Conservation (phyloP, 2,797 vertebrate species). For the Ctenopoma multispine region DNA sequence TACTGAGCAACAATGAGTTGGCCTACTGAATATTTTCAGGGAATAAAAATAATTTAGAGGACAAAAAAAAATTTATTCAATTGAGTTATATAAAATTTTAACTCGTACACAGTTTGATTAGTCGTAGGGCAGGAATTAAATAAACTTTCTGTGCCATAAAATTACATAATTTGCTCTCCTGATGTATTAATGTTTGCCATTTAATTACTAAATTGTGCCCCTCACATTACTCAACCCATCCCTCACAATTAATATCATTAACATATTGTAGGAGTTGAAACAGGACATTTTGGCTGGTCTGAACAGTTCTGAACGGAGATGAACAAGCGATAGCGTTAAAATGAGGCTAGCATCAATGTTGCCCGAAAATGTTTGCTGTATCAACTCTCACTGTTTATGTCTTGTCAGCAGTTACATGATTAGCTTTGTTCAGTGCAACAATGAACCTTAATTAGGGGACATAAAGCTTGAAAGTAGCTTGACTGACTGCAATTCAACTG, state of each 20-base stretch:
- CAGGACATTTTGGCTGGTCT: neutral
- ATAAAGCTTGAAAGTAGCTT: neutral
- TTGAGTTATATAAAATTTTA: neutral
- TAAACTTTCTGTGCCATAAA: neutral
- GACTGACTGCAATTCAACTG: neutral
- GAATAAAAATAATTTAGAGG: neutral
- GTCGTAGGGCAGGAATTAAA: neutral
- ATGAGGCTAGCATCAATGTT: neutral
- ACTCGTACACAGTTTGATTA: neutral
- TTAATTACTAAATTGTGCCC: neutral
- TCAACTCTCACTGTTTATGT: neutral
- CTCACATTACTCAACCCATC: neutral
- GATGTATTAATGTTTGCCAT: neutral
- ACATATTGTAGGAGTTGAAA: neutral
- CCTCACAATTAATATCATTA: neutral
- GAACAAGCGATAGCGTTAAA: neutral
- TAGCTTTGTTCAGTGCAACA: neutral
- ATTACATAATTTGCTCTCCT: neutral
- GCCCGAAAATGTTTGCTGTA: neutral
- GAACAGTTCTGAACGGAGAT: too few species aligned
- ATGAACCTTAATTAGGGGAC: slow-evolving; percentile 8
- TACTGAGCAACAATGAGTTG: neutral
- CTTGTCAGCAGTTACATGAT: neutral
- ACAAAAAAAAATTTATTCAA: neutral
- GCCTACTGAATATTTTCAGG: neutral